These are phyloP conservation scores for Muscicapa adusta DNA, from an alignment of 2,113 vertebrate genomes.

Conservation along the genomic window DNA sequence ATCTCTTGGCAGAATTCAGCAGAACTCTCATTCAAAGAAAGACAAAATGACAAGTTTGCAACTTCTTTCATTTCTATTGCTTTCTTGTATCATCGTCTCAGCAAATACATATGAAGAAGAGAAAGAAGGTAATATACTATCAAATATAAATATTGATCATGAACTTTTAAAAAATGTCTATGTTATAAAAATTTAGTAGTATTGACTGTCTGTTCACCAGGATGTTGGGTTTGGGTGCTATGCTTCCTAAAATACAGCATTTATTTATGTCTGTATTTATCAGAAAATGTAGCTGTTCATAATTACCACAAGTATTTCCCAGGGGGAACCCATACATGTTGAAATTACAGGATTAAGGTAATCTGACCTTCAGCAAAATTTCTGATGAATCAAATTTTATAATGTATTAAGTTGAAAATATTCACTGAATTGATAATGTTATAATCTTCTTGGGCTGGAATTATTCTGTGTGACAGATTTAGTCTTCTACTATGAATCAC, in stretches of 20 bases:
- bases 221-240: not conserved
- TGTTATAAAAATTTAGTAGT: not conserved
- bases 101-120: slow-evolving; percentile 39
- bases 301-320: not conserved
- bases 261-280: not conserved
- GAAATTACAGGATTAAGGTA: not conserved
- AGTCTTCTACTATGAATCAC: not conserved
- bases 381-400: not conserved
- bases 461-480: not conserved
- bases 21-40: not conserved
- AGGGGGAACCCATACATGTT: not conserved
- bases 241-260: not conserved
- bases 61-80: slow-evolving; percentile 38
- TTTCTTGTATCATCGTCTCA: slow-evolving; percentile 30
- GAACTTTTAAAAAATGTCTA: not conserved
- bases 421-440: not conserved
- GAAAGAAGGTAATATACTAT: slow-evolving; percentile 66
- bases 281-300: not conserved
- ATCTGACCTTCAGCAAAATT: not conserved
- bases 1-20: slow-evolving; percentile 52
- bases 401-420: not conserved
- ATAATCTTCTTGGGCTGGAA: not conserved
- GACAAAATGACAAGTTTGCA: slow-evolving; percentile 65
- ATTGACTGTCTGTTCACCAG: not conserved
- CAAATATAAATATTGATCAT: not conserved